Evolutionary conservation across 2,888 invertebrate species (phyloP), one percentile per base, ranked within the genome.

Genomic region (Nudaria mundana): DNA sequence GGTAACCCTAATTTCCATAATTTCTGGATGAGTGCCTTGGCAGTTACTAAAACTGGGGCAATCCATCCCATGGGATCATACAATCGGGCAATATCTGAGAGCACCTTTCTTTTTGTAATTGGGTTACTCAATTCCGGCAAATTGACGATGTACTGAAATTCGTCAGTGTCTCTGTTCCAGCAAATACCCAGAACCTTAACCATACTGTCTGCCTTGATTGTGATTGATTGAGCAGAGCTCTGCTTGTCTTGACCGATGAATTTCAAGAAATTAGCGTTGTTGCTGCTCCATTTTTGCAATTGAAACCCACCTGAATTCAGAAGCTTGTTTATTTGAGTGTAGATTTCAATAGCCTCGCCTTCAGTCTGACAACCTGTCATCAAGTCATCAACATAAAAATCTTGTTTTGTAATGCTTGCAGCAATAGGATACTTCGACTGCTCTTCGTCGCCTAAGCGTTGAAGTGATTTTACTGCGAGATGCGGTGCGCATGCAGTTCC

Each of bases 21-120:
- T 15, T 12, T 16, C n/a, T 46, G 42, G 2, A 46, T 42, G 3
- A 40, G 25, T 1, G 37, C 12, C 3, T 48, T 48, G 3, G 40
- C 44, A 7, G 16, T 7, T 16, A 37, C 28, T 1, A 44, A 26
- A 12, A 25, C 29, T n/a, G 46, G 42, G 3, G 33, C 25, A 18
- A 47, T 18, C 44, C 35, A 48, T 5, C 48, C 44, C 16, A 43
- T n/a, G 8, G 48, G 41, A 26, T 48, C 44, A 20, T 28, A 48
- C 5, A 58, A 22, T 41, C 36, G 53, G 42, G 57, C 20, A 46
- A 41, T 45, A 39, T 55, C 44, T 44, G 61, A 29, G n/a, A n/a
- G n/a, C 48, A 58, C 11, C 43, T 37, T 26, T 52, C 60, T 18
- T 32, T 50, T 63, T n/a, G 56, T 56, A 10, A 52, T 25, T 1